phyloP scores from a whole-genome alignment of 2,797 vertebrate species.

The Gambusia yucatana region DNA sequence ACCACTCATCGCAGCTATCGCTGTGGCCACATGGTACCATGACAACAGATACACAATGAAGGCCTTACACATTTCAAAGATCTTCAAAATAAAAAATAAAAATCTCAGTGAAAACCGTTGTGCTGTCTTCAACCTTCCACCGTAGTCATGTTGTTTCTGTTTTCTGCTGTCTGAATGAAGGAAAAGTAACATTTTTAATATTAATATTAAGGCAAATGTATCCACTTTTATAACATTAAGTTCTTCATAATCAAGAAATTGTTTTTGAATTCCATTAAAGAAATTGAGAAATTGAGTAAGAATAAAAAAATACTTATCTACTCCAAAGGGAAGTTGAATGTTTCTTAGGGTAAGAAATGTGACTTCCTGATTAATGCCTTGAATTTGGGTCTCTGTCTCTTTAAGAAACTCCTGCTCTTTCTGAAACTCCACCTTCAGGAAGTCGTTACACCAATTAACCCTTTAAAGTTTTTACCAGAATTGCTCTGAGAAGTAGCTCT shows the following conservation, averaged over 20 bases:
- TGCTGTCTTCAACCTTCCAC: neutral
- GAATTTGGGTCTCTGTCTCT: no score
- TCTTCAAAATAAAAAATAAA: slow-evolving; percentile 32
- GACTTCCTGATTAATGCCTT: no score
- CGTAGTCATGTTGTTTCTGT: neutral
- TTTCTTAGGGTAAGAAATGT: no score
- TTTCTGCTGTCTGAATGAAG: neutral
- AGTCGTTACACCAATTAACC: no score
- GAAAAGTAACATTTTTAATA: neutral
- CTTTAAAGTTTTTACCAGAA: no score
- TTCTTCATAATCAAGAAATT: neutral
- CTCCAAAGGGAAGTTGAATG: no score
- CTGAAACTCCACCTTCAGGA: no score
- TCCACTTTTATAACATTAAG: neutral
- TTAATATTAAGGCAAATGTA: neutral
- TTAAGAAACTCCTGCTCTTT: no score
- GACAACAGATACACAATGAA: slow-evolving; percentile 34
- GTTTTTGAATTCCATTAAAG: neutral
- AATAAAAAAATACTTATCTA: no score
- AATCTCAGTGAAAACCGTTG: slow-evolving; percentile 6
- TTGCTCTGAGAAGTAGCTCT: no score
- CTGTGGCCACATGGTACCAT: slow-evolving; percentile 35
- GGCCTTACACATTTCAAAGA: slow-evolving; percentile 28
- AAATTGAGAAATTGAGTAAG: no score
- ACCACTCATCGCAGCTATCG: slow-evolving; percentile 24